Percentiles rank a stretch among this genome's conserved stretches.
Conservation (phyloP, 35 echinoderm and acorn worm genomes). For the Lytechinus pictus region DNA sequence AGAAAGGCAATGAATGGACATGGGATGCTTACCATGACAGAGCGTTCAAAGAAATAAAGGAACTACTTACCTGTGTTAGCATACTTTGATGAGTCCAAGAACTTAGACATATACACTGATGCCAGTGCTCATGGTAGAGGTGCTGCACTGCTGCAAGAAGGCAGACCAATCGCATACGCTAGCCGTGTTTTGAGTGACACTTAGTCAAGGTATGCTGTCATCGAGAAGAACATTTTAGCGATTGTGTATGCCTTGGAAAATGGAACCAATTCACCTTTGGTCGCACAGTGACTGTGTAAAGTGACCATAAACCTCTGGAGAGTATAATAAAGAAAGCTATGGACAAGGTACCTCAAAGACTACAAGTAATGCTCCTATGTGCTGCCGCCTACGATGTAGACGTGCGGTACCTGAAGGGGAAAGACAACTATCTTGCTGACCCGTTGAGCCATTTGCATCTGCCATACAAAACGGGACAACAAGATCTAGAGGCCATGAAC, state of each 20-base stretch:
- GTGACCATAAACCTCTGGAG: neutral
- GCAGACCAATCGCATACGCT: constrained; percentile 70
- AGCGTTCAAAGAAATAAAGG: constrained; percentile 37
- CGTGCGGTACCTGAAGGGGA: neutral
- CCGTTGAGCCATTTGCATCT: neutral
- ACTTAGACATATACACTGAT: no score
- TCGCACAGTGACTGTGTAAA: neutral
- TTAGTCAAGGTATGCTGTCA: constrained; percentile 53
- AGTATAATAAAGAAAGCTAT: neutral
- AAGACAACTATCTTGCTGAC: neutral
- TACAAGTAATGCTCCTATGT: neutral
- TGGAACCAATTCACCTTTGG: neutral
- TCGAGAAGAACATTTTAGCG: neutral
- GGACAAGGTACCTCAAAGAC: neutral
- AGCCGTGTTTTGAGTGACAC: constrained; percentile 63
- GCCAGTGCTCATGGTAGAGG: constrained; percentile 36
- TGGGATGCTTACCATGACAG: constrained; percentile 37
- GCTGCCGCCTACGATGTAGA: neutral
- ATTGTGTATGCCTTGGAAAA: neutral
- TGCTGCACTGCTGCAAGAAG: constrained; percentile 61
- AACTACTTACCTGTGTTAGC: constrained; percentile 46
- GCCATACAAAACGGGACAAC: neutral
- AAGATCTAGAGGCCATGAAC: neutral
- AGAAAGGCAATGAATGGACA: constrained; percentile 31
- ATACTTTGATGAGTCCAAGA: neutral